Evolutionary conservation across 1,140 invertebrate genomes (phyloP).

Genomic region (Trachelipus rathkii): DNA sequence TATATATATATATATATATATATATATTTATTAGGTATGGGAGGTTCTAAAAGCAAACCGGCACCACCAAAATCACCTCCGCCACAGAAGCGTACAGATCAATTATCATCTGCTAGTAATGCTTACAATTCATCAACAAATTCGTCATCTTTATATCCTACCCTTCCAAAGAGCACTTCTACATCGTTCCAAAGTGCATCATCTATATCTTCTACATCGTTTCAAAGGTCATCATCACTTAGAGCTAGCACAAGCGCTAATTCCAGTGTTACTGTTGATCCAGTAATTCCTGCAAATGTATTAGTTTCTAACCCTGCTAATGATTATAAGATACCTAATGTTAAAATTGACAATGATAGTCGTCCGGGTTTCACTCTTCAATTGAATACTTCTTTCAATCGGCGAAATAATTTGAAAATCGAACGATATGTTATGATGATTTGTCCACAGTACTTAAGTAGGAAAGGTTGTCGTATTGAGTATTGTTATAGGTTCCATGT

Average conservation of each 20-base stretch:
- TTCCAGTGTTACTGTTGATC: too few relatives aligned
- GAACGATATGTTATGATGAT: slow-evolving; percentile 28
- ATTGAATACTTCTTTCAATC: not conserved
- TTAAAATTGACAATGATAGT: slow-evolving; percentile 6
- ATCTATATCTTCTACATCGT: too few relatives aligned
- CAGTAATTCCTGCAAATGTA: not conserved
- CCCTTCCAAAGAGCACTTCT: too few relatives aligned
- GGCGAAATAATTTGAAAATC: not conserved
- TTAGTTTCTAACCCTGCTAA: not conserved
- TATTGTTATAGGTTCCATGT: slow-evolving; percentile 37
- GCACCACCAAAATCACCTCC: not conserved
- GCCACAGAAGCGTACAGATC: not conserved
- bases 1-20: too few relatives aligned
- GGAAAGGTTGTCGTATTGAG: slow-evolving; percentile 19
- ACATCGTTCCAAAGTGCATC: too few relatives aligned
- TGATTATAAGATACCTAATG: not conserved
- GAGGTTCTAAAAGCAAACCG: not conserved
- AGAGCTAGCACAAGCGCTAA: not conserved
- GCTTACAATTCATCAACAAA: too few relatives aligned
- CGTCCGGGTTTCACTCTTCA: not conserved
- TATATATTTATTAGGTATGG: not conserved
- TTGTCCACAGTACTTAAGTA: slow-evolving; percentile 35
- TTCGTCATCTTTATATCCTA: too few relatives aligned
- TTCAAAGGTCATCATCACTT: too few relatives aligned
- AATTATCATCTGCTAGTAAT: too few relatives aligned